A percentile compares a stretch with the other conserved stretches of the same genome.
Conservation (phyloP, 2,888 invertebrate genomes). For the Ophion ellenae region DNA sequence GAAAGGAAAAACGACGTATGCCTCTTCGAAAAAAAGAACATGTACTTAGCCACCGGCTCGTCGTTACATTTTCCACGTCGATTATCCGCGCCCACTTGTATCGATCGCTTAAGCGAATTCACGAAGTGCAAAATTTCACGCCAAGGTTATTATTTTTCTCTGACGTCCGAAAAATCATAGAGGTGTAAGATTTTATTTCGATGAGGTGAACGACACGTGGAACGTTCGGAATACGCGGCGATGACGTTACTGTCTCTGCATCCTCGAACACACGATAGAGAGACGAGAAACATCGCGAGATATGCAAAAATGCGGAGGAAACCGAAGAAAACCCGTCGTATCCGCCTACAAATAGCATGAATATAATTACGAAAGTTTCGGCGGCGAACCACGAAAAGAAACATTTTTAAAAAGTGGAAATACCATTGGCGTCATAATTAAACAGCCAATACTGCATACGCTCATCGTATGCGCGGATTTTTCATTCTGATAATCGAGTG, state of each 20-base stretch:
- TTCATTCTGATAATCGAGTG: conserved; percentile 69
- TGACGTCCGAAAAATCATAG: neutral
- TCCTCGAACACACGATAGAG: neutral
- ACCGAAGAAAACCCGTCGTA: neutral
- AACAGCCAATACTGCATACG: conserved; percentile 15
- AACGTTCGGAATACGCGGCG: conserved; percentile 3
- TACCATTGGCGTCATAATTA: conserved; percentile 62
- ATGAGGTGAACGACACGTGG: conserved; percentile 49
- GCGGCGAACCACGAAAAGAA: conserved; percentile 30
- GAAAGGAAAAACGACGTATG: neutral
- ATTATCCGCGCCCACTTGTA: neutral
- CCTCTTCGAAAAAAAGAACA: neutral
- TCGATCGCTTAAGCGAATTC: neutral
- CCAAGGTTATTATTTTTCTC: neutral
- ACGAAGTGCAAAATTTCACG: neutral
- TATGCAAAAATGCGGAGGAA: conserved; percentile 2
- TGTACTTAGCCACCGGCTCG: neutral
- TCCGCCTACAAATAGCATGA: neutral
- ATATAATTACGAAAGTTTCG: neutral
- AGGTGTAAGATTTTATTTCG: neutral
- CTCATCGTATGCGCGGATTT: conserved; percentile 42
- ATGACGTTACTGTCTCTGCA: conserved; percentile 16
- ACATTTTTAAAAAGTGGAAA: conserved; percentile 56
- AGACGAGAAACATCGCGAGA: neutral
- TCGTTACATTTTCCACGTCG: neutral